Percentiles rank a stretch among this genome's conserved stretches.
phyloP scores from a whole-genome alignment of 1,140 invertebrate species.

The Monomorium pharaonis region DNA sequence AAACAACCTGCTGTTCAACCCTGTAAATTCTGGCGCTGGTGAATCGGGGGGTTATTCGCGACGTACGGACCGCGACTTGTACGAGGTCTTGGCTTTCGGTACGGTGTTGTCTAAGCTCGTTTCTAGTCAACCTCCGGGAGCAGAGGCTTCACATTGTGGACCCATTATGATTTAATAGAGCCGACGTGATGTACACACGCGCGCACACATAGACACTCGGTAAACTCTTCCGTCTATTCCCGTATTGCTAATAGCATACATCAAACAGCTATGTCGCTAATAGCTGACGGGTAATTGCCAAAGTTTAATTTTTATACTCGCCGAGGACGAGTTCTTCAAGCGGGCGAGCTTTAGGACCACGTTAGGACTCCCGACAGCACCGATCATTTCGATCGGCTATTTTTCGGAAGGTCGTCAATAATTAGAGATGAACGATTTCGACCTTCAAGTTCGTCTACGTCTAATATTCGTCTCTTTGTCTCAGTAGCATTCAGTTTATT shows the following conservation, averaged over 20 bases:
- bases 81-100: conserved; percentile 66
- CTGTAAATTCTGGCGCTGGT: not conserved
- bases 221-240: conserved; percentile 79
- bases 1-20: not conserved
- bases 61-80: conserved; percentile 46
- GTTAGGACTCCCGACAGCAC: not conserved
- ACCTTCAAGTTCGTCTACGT: too few relatives aligned
- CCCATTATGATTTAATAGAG: conserved; percentile 83
- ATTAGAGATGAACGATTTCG: not conserved
- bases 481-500: not conserved
- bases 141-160: conserved; percentile 80
- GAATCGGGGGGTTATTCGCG: conserved; percentile 20
- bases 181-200: conserved; percentile 77
- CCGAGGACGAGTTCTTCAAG: not conserved
- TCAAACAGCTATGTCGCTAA: conserved; percentile 79
- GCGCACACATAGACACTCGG: conserved; percentile 71
- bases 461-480: not conserved
- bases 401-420: not conserved
- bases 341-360: not conserved
- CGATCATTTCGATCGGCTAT: not conserved
- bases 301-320: conserved; percentile 78
- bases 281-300: conserved; percentile 81
- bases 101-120: conserved; percentile 70
- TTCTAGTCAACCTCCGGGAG: conserved; percentile 72
- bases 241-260: conserved; percentile 79